These are phyloP conservation scores for Crenichthys baileyi DNA, from an alignment of 2,797 vertebrate genomes.

Conservation along the genomic window DNA sequence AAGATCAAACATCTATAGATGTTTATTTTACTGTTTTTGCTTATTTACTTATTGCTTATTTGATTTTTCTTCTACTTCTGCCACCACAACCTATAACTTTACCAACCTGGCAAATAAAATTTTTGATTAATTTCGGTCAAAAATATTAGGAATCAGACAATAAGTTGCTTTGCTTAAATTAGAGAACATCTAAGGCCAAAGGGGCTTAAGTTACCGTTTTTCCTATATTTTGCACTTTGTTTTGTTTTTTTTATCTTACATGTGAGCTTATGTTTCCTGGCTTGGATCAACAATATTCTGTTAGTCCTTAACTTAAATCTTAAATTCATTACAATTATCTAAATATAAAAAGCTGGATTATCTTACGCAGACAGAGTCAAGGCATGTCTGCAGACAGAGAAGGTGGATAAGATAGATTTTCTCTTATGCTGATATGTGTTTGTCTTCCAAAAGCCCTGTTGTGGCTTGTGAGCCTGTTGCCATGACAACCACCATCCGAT, in stretches of 20 bases:
- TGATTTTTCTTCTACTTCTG: too few relatives aligned
- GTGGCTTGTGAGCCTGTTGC: slow-evolving; percentile 83
- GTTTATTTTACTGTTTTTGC: too few relatives aligned
- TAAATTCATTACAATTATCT: neutral
- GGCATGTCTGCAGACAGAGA: slow-evolving; percentile 54
- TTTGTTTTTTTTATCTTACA: neutral
- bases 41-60: too few relatives aligned
- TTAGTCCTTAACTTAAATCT: neutral
- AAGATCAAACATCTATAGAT: neutral
- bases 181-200: neutral
- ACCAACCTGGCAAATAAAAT: too few relatives aligned
- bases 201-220: neutral
- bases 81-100: too few relatives aligned
- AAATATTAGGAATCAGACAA: neutral
- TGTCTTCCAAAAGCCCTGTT: slow-evolving; percentile 83
- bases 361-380: slow-evolving; percentile 23
- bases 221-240: neutral
- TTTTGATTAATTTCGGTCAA: too few relatives aligned
- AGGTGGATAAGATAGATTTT: slow-evolving; percentile 63
- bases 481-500: slow-evolving; percentile 83
- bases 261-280: neutral
- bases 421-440: slow-evolving; percentile 72
- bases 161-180: neutral
- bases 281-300: neutral
- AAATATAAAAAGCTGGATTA: neutral